Conservation (phyloP, 2,888 invertebrate species). For the Agrochola litura region DNA sequence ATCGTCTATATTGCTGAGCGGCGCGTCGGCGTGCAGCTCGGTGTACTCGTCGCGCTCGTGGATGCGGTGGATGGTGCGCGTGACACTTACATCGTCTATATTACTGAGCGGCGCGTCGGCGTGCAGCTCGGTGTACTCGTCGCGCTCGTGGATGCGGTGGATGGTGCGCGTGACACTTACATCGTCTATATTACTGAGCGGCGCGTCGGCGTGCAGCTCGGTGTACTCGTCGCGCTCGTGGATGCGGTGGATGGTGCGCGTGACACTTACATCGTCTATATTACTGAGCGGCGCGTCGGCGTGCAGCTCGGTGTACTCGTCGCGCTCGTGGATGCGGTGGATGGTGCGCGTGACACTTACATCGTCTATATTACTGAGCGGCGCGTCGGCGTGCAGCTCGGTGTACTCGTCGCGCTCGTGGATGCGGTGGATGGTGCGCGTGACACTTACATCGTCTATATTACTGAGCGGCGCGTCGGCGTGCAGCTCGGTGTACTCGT, state of each 20-base stretch:
- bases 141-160: slow-evolving; percentile 74
- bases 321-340: slow-evolving; percentile 74
- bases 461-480: slow-evolving; percentile 75
- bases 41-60: slow-evolving; percentile 81
- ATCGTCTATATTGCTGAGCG: slow-evolving; percentile 72
- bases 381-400: slow-evolving; percentile 78
- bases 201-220: slow-evolving; percentile 78
- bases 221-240: slow-evolving; percentile 81
- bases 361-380: slow-evolving; percentile 72
- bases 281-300: slow-evolving; percentile 75
- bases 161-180: slow-evolving; percentile 68
- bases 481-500: slow-evolving; percentile 79
- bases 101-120: slow-evolving; percentile 75
- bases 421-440: no score
- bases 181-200: slow-evolving; percentile 72
- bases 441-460: slow-evolving; percentile 70
- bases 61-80: no score
- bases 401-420: slow-evolving; percentile 81
- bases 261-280: slow-evolving; percentile 70
- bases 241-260: no score
- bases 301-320: slow-evolving; percentile 79
- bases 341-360: slow-evolving; percentile 68
- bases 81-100: slow-evolving; percentile 70
- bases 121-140: slow-evolving; percentile 79
- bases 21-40: slow-evolving; percentile 78